Percentiles rank a stretch among this genome's conserved stretches.
Conservation (phyloP, 2,888 invertebrate species). For the Mythimna pallens region DNA sequence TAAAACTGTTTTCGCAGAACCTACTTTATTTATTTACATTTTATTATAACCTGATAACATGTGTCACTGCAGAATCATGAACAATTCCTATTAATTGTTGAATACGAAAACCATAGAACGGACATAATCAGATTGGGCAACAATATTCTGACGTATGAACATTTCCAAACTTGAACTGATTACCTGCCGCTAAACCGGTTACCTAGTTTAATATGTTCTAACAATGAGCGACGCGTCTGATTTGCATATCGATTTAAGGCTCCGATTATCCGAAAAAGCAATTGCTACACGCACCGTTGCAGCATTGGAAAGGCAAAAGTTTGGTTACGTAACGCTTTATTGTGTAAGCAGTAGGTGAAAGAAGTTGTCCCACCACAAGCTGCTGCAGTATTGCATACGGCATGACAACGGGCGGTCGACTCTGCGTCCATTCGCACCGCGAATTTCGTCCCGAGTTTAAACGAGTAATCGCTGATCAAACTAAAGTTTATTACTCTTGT, state of each 20-base stretch:
- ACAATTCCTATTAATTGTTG: not conserved
- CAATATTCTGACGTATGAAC: not conserved
- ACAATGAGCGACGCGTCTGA: slow-evolving; percentile 32
- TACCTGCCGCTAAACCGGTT: slow-evolving; percentile 52
- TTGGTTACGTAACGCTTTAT: slow-evolving; percentile 81
- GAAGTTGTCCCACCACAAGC: slow-evolving; percentile 75
- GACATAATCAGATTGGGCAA: slow-evolving; percentile 6
- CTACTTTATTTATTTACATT: not conserved
- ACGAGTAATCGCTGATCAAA: slow-evolving; percentile 49
- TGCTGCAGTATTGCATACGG: slow-evolving; percentile 83
- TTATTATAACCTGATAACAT: not conserved
- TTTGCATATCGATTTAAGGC: slow-evolving; percentile 54
- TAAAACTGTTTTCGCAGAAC: not conserved
- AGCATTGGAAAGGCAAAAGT: slow-evolving; percentile 86
- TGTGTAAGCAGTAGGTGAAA: slow-evolving; percentile 86
- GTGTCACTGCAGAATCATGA: not conserved
- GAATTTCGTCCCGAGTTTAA: slow-evolving; percentile 55
- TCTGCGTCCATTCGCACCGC: slow-evolving; percentile 64
- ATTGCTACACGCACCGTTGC: slow-evolving; percentile 77
- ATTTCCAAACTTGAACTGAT: slow-evolving; percentile 55
- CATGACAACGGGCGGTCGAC: slow-evolving; percentile 76
- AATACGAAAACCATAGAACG: not conserved
- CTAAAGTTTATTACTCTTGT: slow-evolving; percentile 61
- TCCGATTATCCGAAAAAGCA: slow-evolving; percentile 70
- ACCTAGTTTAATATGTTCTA: slow-evolving; percentile 41